Evolutionary conservation across 2,888 invertebrate genomes (phyloP).

Genomic region (Clivina fossor): DNA sequence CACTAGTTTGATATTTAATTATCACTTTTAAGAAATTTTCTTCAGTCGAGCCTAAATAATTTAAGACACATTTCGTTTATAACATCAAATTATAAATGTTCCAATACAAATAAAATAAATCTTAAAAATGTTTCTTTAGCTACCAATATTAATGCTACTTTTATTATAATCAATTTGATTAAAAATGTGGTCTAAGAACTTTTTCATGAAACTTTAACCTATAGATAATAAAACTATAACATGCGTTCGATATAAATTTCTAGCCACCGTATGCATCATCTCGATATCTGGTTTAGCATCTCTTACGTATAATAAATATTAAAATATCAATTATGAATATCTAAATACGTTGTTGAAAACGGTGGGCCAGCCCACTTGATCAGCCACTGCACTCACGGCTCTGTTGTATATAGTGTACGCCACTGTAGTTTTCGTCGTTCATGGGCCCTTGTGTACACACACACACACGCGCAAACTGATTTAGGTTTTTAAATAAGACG

Average conservation of each 20-base stretch:
- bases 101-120: too few species aligned
- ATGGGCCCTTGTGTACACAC: too few species aligned
- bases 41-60: too few species aligned
- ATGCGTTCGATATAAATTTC: conserved; percentile 27
- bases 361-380: conserved; percentile 46
- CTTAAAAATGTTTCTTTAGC: too few species aligned
- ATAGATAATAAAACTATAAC: conserved; percentile 27
- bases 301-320: conserved; percentile 26
- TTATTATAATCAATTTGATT: too few species aligned
- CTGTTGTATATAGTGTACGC: conserved; percentile 9
- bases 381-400: conserved; percentile 28
- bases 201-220: not conserved
- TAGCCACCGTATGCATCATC: conserved; percentile 22
- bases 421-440: not conserved
- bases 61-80: too few species aligned
- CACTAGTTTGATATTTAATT: too few species aligned
- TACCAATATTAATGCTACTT: too few species aligned
- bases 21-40: too few species aligned
- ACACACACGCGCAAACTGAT: too few species aligned
- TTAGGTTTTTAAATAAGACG: conserved; percentile 33
- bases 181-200: too few species aligned
- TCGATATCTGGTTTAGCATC: conserved; percentile 27
- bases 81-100: too few species aligned
- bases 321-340: conserved; percentile 53
- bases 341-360: conserved; percentile 48